Conservation (phyloP, 2,888 invertebrate genomes). For the Oegoconia quadripuncta region DNA sequence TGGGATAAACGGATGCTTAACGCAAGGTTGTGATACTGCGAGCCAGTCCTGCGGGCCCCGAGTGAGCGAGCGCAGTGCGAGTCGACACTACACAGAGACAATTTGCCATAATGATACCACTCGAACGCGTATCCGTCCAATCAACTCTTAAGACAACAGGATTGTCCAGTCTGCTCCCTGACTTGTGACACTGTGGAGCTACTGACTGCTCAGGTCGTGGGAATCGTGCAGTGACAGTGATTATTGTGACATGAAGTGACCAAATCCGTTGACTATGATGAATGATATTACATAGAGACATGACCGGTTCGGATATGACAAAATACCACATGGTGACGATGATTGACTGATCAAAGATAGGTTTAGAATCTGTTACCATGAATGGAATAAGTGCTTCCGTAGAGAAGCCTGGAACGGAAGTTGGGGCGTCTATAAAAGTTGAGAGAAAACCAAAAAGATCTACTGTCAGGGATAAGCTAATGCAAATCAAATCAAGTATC, state of each 20-base stretch:
- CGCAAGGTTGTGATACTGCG: constrained; percentile 69
- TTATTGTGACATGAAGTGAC: constrained; percentile 9
- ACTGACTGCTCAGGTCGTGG: constrained; percentile 9
- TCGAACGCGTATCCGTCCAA: constrained; percentile 73
- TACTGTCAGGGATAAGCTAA: constrained; percentile 61
- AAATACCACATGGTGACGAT: constrained; percentile 21
- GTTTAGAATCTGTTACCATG: constrained; percentile 45
- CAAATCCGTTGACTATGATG: constrained; percentile 2
- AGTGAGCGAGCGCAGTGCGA: constrained; percentile 30
- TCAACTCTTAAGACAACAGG: constrained; percentile 69
- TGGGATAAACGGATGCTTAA: constrained; percentile 72
- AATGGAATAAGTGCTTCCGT: constrained; percentile 59
- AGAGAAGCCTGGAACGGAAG: constrained; percentile 51
- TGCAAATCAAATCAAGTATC: constrained; percentile 78
- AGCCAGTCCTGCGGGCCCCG: constrained; percentile 57
- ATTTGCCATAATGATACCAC: constrained; percentile 71
- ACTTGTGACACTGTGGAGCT: constrained; percentile 38
- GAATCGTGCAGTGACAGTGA: constrained; percentile 20
- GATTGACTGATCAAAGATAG: constrained; percentile 39
- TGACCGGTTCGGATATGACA: constrained; percentile 12
- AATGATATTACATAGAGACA: constrained; percentile 7
- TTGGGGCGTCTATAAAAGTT: constrained; percentile 45
- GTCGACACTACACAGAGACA: constrained; percentile 58
- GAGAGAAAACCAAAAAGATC: constrained; percentile 45
- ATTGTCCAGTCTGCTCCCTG: constrained; percentile 54